These are phyloP conservation scores for Salvelinus namaycush DNA, from an alignment of 2,113 vertebrate species.

Conservation along the genomic window DNA sequence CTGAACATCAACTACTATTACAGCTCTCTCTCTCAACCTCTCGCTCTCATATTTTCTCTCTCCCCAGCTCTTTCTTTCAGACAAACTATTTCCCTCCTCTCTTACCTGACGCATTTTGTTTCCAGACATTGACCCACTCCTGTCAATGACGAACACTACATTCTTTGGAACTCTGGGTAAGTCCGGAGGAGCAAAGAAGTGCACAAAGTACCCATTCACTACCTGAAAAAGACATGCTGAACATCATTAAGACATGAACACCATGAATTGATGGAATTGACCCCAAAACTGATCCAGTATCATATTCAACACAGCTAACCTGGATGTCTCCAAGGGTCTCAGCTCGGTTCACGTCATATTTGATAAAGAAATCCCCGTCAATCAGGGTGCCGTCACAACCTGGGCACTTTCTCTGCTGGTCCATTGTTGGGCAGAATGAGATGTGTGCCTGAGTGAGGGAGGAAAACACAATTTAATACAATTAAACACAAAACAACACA, in stretches of 20 bases:
- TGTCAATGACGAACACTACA: slow-evolving; percentile 77
- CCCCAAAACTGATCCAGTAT: background rate
- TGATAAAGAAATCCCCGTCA: slow-evolving; percentile 86
- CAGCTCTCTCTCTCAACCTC: too few relatives aligned
- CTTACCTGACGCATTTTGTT: slow-evolving; percentile 67
- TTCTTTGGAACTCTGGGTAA: slow-evolving; percentile 69
- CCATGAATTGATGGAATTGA: background rate
- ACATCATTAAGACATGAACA: background rate
- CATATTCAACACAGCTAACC: slow-evolving; percentile 63
- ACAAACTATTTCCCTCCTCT: background rate
- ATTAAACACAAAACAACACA: background rate
- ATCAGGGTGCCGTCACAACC: slow-evolving; percentile 79
- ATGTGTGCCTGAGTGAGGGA: slow-evolving; percentile 63
- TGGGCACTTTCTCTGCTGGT: slow-evolving; percentile 85
- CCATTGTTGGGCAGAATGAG: slow-evolving; percentile 72
- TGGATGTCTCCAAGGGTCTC: slow-evolving; percentile 79
- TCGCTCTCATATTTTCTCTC: too few relatives aligned
- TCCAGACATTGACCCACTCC: slow-evolving; percentile 68
- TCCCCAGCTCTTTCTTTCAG: background rate
- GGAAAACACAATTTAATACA: background rate
- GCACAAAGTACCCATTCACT: slow-evolving; percentile 79
- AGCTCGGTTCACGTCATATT: slow-evolving; percentile 85
- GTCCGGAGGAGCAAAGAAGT: slow-evolving; percentile 72
- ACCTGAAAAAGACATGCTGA: slow-evolving; percentile 56
- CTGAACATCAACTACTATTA: background rate